A percentile compares a stretch with the other conserved stretches of the same genome.
These are phyloP conservation scores for Hirtodrosophila histrioides DNA, from an alignment of 2,888 invertebrate genomes.

Conservation along the genomic window DNA sequence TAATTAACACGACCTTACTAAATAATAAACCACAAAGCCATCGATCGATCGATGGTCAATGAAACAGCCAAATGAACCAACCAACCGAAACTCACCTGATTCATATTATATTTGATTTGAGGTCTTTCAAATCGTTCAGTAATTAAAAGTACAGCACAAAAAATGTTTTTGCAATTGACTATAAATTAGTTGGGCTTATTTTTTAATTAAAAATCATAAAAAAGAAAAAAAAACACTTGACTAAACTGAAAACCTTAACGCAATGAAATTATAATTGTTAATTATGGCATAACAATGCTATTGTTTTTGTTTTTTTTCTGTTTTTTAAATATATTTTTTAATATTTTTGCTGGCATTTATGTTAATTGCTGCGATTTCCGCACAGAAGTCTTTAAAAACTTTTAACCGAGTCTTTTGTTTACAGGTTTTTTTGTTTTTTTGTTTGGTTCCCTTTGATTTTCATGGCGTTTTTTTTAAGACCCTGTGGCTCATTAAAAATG, in stretches of 20 bases:
- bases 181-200: conserved; percentile 29
- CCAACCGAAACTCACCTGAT: conserved; percentile 12
- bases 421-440: background rate
- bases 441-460: conserved; percentile 29
- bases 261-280: conserved; percentile 27
- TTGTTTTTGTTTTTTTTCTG: conserved; percentile 2
- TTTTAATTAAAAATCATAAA: conserved; percentile 8
- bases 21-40: conserved; percentile 14
- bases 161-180: background rate
- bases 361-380: conserved; percentile 63
- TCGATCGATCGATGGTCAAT: conserved; percentile 16
- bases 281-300: conserved; percentile 35
- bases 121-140: conserved; percentile 14
- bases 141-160: conserved; percentile 28
- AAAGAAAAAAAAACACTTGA: background rate
- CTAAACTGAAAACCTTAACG: conserved; percentile 8
- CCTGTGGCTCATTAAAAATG: conserved; percentile 50
- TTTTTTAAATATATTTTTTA: conserved; percentile 1
- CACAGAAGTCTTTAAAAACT: conserved; percentile 11
- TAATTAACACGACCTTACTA: conserved; percentile 30
- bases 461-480: conserved; percentile 11
- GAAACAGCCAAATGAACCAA: conserved; percentile 8
- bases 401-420: conserved; percentile 8
- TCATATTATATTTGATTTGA: conserved; percentile 6
- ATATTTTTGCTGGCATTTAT: conserved; percentile 36